These are phyloP conservation scores for Littorina saxatilis DNA, from an alignment of 1,140 invertebrate species.

Conservation along the genomic window DNA sequence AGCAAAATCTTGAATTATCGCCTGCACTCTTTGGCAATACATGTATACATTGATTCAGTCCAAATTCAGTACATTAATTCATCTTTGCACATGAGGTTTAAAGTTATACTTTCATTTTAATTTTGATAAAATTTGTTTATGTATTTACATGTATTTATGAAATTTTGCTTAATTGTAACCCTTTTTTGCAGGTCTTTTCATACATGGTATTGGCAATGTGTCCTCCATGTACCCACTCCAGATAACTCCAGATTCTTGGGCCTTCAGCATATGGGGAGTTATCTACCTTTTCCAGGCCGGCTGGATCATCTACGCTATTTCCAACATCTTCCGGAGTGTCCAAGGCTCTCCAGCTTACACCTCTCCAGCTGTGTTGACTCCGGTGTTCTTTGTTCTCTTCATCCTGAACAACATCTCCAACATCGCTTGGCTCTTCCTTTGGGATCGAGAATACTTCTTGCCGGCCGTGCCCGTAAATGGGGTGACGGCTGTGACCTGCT, in stretches of 20 bases:
- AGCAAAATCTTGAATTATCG: no score
- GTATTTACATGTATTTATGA: no score
- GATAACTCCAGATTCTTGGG: slow-evolving; percentile 68
- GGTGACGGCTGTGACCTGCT: slow-evolving; percentile 56
- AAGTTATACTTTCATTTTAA: no score
- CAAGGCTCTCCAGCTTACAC: slow-evolving; percentile 56
- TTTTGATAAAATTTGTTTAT: no score
- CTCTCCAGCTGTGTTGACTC: slow-evolving; percentile 50
- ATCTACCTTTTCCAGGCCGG: slow-evolving; percentile 68
- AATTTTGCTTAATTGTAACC: no score
- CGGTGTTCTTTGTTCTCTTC: slow-evolving; percentile 52
- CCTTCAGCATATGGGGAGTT: slow-evolving; percentile 70
- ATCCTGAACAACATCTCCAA: slow-evolving; percentile 59
- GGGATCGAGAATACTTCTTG: slow-evolving; percentile 53
- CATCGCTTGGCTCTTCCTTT: slow-evolving; percentile 70
- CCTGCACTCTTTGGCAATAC: no score
- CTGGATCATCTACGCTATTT: slow-evolving; percentile 61
- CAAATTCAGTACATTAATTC: no score
- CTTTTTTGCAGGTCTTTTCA: slow-evolving; percentile 67
- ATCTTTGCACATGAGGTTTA: no score
- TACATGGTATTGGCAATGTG: slow-evolving; percentile 57
- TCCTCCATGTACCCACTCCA: slow-evolving; percentile 58
- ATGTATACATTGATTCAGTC: no score
- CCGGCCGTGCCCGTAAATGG: slow-evolving; percentile 48
- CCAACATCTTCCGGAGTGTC: slow-evolving; percentile 54